Percentiles rank a stretch among this genome's conserved stretches.
These are phyloP conservation scores for Liasis olivaceus DNA, from an alignment of 2,797 vertebrate genomes.

Conservation along the genomic window DNA sequence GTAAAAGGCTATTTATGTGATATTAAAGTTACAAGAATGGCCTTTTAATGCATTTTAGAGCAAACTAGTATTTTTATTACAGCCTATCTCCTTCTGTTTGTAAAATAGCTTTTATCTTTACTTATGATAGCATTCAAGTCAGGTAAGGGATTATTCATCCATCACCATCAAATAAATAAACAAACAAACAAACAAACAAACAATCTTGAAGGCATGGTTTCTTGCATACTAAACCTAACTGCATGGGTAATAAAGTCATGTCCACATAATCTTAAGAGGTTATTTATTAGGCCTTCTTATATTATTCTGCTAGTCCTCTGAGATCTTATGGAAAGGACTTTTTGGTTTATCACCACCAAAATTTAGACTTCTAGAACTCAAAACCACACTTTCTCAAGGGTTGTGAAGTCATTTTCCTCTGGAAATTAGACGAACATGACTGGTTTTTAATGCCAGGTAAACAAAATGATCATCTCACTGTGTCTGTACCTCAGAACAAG, in stretches of 20 bases:
- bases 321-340: background rate
- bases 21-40: background rate
- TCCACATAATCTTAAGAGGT: background rate
- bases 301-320: background rate
- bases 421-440: background rate
- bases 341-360: background rate
- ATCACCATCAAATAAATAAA: background rate
- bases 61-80: background rate
- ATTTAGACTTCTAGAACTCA: background rate
- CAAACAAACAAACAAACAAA: background rate
- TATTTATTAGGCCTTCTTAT: background rate
- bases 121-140: background rate
- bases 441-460: background rate
- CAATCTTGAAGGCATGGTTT: background rate
- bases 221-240: background rate
- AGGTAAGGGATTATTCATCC: background rate
- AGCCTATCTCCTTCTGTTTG: background rate
- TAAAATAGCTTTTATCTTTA: background rate
- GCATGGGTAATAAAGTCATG: background rate
- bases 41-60: background rate
- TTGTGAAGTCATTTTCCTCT: background rate
- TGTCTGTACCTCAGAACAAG: background rate
- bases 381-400: background rate
- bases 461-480: background rate
- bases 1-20: no score